phyloP scores from a whole-genome alignment of 2,888 invertebrate genomes.

The Lepidocyrtoides sp. region DNA sequence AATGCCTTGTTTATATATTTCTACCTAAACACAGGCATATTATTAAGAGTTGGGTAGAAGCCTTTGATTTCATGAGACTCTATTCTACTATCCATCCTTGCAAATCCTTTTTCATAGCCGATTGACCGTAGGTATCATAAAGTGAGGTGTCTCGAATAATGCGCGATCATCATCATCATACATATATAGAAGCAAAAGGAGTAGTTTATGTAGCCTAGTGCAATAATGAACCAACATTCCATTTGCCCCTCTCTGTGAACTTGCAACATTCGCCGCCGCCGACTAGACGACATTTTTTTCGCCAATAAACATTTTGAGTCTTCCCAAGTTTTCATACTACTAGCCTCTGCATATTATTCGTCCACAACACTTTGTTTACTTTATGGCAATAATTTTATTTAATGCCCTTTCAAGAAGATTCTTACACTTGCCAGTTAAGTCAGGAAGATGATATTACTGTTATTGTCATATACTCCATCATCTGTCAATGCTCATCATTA shows the following conservation, averaged over 20 bases:
- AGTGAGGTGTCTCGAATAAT: background rate
- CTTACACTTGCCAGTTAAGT: background rate
- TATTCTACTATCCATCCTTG: slow-evolving; percentile 65
- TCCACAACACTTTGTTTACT: slow-evolving; percentile 50
- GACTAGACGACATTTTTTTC: background rate
- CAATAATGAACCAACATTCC: slow-evolving; percentile 29
- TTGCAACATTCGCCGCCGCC: background rate
- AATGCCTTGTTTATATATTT: slow-evolving; percentile 8
- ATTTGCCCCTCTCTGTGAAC: background rate
- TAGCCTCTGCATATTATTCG: background rate
- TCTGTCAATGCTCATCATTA: slow-evolving; percentile 60
- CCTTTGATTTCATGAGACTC: slow-evolving; percentile 59
- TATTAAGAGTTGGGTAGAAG: slow-evolving; percentile 17
- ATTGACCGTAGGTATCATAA: background rate
- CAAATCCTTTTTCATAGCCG: slow-evolving; percentile 64
- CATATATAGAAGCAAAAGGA: background rate
- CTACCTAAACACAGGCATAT: background rate
- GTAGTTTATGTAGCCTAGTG: background rate
- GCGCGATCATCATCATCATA: slow-evolving; percentile 14
- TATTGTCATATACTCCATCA: background rate
- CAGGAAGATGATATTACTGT: background rate
- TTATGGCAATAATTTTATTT: slow-evolving; percentile 39
- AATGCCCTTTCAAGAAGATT: slow-evolving; percentile 9
- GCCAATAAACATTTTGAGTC: background rate
- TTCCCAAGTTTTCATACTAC: background rate